Evolutionary conservation across 2,797 vertebrate genomes (phyloP), one percentile per base, ranked within the genome.

Genomic region (Streptopelia turtur): DNA sequence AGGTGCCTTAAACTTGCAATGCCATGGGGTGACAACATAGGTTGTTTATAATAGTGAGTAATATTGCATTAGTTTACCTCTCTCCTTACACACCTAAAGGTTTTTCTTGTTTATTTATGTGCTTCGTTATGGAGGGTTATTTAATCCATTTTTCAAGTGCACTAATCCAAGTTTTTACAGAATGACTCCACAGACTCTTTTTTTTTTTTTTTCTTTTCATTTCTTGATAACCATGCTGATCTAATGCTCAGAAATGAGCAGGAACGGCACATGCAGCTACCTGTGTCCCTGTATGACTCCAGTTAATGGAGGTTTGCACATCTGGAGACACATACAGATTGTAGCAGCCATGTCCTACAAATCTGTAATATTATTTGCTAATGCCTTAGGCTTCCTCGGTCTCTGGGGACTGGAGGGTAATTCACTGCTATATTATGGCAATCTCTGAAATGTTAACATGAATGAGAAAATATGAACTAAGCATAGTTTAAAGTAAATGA

Each of bases 21-120:
- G 7, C 4, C 23, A 3, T 13, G 3, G 10, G 13, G 2, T 0
- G 0, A 47, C 22, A 60, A 16, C 9, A 6, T 24, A 17, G 59
- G 22, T 8, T 68, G 6, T 20, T 45, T 14, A 15, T 18, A 74
- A 37, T 3, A 65, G 6, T 9, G n/a, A 57, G 27, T 43, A 57
- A 33, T 60, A 69, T 47, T 27, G 6, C 4, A 21, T 39, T 52
- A 23, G 4, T 72, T 76, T 60, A 2, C 23, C 56, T 47, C 27
- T 65, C 35, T 56, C 33, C 16, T 70, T 5, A 39, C 20, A 39
- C 13, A 33, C 4, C 13, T 18, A 31, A 63, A 45, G 5, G 4
- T 31, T 69, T 64, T 56, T 7, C 31, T 72, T 77, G 7, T 35
- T 64, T 87, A 43, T 72, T 80, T 50, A 43, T 57, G 8, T 21